Evolutionary conservation across 2,888 invertebrate species (phyloP).

Genomic region (Troilus luridus): DNA sequence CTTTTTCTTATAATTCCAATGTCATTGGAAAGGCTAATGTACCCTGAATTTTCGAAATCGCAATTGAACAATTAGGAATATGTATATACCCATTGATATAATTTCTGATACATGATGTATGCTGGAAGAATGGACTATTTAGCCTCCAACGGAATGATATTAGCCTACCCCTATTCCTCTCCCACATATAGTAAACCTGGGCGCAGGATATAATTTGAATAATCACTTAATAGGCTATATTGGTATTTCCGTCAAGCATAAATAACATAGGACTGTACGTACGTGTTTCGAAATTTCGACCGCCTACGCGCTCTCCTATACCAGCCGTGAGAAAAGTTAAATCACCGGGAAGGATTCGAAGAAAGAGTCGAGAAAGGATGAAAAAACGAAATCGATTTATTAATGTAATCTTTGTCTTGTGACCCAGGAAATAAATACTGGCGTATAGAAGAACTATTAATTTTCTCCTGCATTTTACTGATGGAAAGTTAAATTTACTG

Average conservation of each 20-base stretch:
- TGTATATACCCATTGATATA: background rate
- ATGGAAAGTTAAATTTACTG: background rate
- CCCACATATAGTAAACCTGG: conserved; percentile 23
- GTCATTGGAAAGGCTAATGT: too few relatives aligned
- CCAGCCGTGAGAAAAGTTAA: conserved; percentile 43
- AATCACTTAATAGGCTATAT: conserved; percentile 41
- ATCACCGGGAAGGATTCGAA: background rate
- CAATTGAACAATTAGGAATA: background rate
- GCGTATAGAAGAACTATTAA: background rate
- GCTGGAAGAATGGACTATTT: background rate
- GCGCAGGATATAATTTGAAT: background rate
- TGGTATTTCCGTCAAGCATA: conserved; percentile 46
- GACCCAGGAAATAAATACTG: background rate
- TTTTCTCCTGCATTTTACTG: background rate
- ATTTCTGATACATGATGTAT: background rate
- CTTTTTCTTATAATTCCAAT: too few relatives aligned
- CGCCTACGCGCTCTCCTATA: conserved; percentile 33
- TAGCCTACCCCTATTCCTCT: background rate
- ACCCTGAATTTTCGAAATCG: background rate
- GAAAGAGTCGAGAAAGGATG: background rate
- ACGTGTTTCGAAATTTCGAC: conserved; percentile 46
- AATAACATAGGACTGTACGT: conserved; percentile 44
- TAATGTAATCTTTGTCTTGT: background rate
- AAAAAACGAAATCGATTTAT: background rate
- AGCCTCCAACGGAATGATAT: background rate